A percentile compares a stretch with the other conserved stretches of the same genome.
Conservation (phyloP, 2,888 invertebrate genomes). For the Drosophila testacea region DNA sequence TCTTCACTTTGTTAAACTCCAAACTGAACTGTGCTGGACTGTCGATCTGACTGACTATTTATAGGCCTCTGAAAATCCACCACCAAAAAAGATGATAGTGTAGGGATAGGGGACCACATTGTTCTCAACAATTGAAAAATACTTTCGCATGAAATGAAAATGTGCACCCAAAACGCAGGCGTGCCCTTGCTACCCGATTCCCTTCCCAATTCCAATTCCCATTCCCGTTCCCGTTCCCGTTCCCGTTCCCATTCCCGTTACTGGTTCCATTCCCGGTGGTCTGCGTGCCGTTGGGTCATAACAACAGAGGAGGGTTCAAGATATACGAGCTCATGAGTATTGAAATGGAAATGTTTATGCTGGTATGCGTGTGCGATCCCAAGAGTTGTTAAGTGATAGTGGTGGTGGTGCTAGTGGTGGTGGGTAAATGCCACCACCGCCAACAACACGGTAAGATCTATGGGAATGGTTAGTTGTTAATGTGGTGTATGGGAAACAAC, state of each 20-base stretch:
- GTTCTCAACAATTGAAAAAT: constrained; percentile 61
- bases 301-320: constrained; percentile 62
- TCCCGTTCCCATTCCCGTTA: constrained; percentile 1
- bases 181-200: constrained; percentile 48
- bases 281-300: constrained; percentile 69
- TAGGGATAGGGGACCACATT: constrained; percentile 15
- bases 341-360: constrained; percentile 66
- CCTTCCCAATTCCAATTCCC: not conserved
- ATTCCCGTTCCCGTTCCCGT: not conserved
- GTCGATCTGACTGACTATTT: constrained; percentile 61
- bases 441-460: constrained; percentile 18
- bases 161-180: constrained; percentile 66
- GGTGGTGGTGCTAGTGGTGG: constrained; percentile 7
- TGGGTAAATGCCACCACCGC: constrained; percentile 56
- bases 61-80: constrained; percentile 60
- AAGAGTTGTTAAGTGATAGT: constrained; percentile 43
- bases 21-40: constrained; percentile 56
- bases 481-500: constrained; percentile 58
- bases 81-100: constrained; percentile 51
- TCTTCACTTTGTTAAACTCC: constrained; percentile 45
- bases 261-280: constrained; percentile 14
- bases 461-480: constrained; percentile 33
- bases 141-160: constrained; percentile 70
- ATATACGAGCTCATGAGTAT: constrained; percentile 49
- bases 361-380: constrained; percentile 64